These are phyloP conservation scores for Tachina lurida DNA, from an alignment of 2,888 invertebrate species.

Conservation along the genomic window DNA sequence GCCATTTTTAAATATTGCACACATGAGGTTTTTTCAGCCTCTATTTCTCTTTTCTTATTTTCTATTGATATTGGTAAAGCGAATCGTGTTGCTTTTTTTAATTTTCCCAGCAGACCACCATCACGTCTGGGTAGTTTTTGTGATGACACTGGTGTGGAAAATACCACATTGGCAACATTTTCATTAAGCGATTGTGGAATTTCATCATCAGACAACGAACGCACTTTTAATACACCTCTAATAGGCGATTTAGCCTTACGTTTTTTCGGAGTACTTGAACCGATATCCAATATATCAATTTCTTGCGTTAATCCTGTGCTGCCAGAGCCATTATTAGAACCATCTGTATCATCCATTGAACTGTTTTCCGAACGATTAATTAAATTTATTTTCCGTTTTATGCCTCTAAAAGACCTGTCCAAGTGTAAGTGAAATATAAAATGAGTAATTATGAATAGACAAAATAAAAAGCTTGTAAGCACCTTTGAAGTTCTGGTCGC, in stretches of 20 bases:
- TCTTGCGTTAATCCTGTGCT: slow-evolving; percentile 89
- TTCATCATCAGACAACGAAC: slow-evolving; percentile 86
- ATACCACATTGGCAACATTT: slow-evolving; percentile 86
- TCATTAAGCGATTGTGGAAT: slow-evolving; percentile 85
- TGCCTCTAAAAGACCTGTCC: slow-evolving; percentile 83
- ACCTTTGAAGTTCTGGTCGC: slow-evolving; percentile 81
- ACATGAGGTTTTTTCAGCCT: slow-evolving; percentile 74
- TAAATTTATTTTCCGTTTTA: slow-evolving; percentile 86
- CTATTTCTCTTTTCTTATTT: slow-evolving; percentile 84
- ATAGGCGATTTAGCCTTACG: slow-evolving; percentile 84
- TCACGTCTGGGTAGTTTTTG: slow-evolving; percentile 85
- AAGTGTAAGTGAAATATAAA: background rate
- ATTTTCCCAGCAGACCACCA: slow-evolving; percentile 82
- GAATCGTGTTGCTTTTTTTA: slow-evolving; percentile 82
- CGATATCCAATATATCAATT: slow-evolving; percentile 87
- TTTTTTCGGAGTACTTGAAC: slow-evolving; percentile 88
- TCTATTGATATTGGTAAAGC: slow-evolving; percentile 83
- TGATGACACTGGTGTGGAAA: slow-evolving; percentile 90
- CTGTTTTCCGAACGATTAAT: slow-evolving; percentile 80
- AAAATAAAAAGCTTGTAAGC: slow-evolving; percentile 22
- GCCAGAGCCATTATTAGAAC: slow-evolving; percentile 84
- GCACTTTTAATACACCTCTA: slow-evolving; percentile 86
- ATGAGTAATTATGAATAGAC: background rate
- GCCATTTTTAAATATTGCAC: slow-evolving; percentile 80
- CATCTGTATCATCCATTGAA: slow-evolving; percentile 81